Evolutionary conservation across 2,888 invertebrate species (phyloP), one percentile per base, ranked within the genome.

Genomic region (Sarcophaga rosellei): DNA sequence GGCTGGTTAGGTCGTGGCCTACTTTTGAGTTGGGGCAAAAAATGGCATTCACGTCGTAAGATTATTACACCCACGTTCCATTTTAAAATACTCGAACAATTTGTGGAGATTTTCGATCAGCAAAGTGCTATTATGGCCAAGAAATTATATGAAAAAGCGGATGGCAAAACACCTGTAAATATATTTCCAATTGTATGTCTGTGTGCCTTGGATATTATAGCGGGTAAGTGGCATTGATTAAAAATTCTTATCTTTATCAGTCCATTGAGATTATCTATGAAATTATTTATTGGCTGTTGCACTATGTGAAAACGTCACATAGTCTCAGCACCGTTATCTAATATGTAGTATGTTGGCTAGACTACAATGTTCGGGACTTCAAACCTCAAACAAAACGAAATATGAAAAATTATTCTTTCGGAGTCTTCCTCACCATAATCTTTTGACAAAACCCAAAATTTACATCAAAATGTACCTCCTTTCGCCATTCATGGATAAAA

Each of bases 31-130:
- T 84, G 87, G 4, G 92, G 91, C 11, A 65, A 88, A 0, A 94
- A 94, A 92, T 97, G 97, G 97, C 94, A 94, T 88, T 92, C 92
- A 0, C 94, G 95, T 84, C 94, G 97, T 21, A 96, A 96, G 91
- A 94, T 97, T 86, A 92, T 97, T 69, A 97, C 97, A 0, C 96
- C 97, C 1, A 95, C 97, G 0, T 97, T 97, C 91, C 97, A 97
- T 92, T 97, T 96, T 90, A 95, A 95, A 90, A 96, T 97, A 82
- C 92, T 97, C 74, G 95, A 96, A 90, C 95, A 95, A 88, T 97
- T 96, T 91, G 91, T 96, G 11, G 95, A 95, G 8, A 94, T 96
- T 0, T 96, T 97, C 90, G 95, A 96, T 89, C 94, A 94, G 81
- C 95, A 96, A 86, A 94, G 95, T 35, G 92, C 93, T 47, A 93